Evolutionary conservation across 2,797 vertebrate genomes (phyloP).

Genomic region (Borostomias antarcticus): DNA sequence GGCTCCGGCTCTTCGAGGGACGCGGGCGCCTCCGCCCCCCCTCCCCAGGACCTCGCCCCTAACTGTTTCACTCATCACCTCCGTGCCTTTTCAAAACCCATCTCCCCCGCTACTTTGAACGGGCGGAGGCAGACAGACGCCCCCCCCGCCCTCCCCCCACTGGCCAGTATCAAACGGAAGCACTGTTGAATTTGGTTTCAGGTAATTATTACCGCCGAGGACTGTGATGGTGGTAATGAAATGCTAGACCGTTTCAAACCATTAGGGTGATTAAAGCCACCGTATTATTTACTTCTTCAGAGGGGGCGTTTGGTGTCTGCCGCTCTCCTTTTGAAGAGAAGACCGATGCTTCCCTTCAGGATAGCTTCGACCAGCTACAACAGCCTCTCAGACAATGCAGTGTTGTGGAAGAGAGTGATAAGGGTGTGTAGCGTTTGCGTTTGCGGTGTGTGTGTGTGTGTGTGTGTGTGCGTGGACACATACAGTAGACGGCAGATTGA

Average conservation of each 20-base stretch:
- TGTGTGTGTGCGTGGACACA: conserved; percentile 1
- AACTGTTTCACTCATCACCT: no score
- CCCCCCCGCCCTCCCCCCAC: conserved; percentile 29
- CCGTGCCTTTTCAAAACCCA: conserved; percentile 48
- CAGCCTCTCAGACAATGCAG: conserved; percentile 23
- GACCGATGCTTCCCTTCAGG: conserved; percentile 45
- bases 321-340: conserved; percentile 53
- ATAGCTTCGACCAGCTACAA: conserved; percentile 40
- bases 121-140: background rate
- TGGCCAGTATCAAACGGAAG: conserved; percentile 62
- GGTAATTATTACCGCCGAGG: conserved; percentile 68
- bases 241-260: conserved; percentile 72
- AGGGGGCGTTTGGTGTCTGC: conserved; percentile 47
- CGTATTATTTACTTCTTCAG: conserved; percentile 78
- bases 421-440: background rate
- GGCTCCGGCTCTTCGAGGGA: no score
- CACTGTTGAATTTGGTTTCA: conserved; percentile 62
- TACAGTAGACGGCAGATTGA: background rate
- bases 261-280: conserved; percentile 76
- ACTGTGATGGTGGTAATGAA: conserved; percentile 68
- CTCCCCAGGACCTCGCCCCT: no score
- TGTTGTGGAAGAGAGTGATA: conserved; percentile 8
- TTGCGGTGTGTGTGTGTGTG: conserved; percentile 17
- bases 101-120: conserved; percentile 36
- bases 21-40: no score